A percentile compares a stretch with the other conserved stretches of the same genome.
Conservation (phyloP, 2,797 vertebrate species). For the Trematomus bernacchii region DNA sequence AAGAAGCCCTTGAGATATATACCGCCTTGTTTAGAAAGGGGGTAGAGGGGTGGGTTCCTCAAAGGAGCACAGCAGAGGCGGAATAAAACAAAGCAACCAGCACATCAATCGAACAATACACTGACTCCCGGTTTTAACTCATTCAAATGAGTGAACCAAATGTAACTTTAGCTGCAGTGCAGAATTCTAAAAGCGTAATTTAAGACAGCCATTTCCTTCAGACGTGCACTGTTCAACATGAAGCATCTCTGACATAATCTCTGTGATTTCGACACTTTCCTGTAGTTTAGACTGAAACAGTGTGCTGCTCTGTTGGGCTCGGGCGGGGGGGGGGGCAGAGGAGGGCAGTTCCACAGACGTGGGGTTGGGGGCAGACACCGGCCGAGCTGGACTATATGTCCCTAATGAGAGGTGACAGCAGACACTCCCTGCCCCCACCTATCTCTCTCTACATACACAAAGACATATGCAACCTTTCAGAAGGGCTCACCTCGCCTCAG, state of each 20-base stretch:
- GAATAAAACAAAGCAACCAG: constrained; percentile 65
- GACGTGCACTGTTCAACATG: constrained; percentile 64
- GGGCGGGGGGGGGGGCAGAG: constrained; percentile 35
- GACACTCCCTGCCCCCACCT: constrained; percentile 75
- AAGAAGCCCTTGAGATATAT: constrained; percentile 70
- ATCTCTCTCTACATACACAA: constrained; percentile 33
- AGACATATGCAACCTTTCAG: constrained; percentile 49
- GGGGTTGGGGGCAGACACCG: constrained; percentile 37
- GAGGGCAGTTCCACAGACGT: constrained; percentile 61
- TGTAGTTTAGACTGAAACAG: constrained; percentile 50
- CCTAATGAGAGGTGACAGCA: constrained; percentile 84
- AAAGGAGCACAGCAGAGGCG: constrained; percentile 50
- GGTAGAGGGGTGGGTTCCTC: constrained; percentile 28
- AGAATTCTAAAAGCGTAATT: constrained; percentile 75
- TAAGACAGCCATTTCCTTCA: constrained; percentile 68
- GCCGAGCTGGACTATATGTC: constrained; percentile 77
- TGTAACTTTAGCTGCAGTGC: constrained; percentile 71
- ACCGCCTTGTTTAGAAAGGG: constrained; percentile 62
- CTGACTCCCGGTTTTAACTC: constrained; percentile 52
- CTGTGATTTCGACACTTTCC: constrained; percentile 40
- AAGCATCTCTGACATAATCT: constrained; percentile 54
- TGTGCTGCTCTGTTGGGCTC: constrained; percentile 51
- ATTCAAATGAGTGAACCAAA: constrained; percentile 69
- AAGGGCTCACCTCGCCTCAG: constrained; percentile 53
- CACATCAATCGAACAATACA: constrained; percentile 59